Base-by-base conservation (phyloP, 2,888 invertebrate genomes). In the Keiferia lycopersicella region DNA sequence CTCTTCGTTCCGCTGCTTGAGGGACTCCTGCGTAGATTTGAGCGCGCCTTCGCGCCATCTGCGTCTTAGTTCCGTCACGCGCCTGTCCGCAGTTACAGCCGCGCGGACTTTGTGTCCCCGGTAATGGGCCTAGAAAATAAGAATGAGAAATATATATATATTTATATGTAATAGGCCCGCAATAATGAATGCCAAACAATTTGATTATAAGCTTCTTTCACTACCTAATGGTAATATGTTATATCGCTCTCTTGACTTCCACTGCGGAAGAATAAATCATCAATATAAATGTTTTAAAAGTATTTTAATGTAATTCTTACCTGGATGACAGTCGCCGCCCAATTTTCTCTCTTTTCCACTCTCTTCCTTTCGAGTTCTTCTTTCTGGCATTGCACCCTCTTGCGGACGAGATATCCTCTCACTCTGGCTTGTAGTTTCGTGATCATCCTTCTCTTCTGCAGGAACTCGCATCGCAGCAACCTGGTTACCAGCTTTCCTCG, bases 301-400 rank as follows among this genome's bases (percentile, higher is more conserved):
- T 20, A 6, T 51, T 18, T 51, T 16, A 10, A 22, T 16, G 7
- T 11, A 8, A 0, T 10, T 8, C 20, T 75, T 76, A 93, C 93
- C 91, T 96, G 95, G 73, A 96, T 95, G 74, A 92, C 92, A 1
- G 88, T 88, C 12, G 94, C 95, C 4, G 95, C 94, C 68, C 86
- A 87, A 68, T 86, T 80, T 38, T 76, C 83, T 62, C 78, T 82
- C 63, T 84, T 76, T 58, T 91, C 79, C 71, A 89, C 90, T 69
- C 80, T 84, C 65, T 83, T 83, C 76, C 87, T 90, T 0, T 87
- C 77, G 16, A 90, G 70, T 22, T 76, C 68, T 66, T 92, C 92
- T 78, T 83, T 91, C 66, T 87, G 85, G n/a, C 71, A 71, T 72
- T 90, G 77, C 66, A 92, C 81, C 61, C 89, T 75, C 77, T 88